Conservation (phyloP, 2,888 invertebrate species). For the Amblyteles armatorius region DNA sequence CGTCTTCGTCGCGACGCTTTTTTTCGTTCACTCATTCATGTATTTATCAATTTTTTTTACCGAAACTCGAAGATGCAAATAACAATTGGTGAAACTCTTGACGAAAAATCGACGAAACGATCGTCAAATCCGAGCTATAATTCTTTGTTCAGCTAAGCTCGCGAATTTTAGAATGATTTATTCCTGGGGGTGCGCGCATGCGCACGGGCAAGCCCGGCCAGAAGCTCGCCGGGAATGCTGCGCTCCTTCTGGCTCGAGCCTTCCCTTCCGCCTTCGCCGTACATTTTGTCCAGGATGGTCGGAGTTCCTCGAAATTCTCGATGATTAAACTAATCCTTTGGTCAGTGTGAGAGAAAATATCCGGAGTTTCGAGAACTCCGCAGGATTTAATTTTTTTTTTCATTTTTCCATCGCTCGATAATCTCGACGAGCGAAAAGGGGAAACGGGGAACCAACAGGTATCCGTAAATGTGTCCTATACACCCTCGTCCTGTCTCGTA, state of each 20-base stretch:
- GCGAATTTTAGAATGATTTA: slow-evolving; percentile 30
- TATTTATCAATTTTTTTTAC: not conserved
- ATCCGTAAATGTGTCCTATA: slow-evolving; percentile 12
- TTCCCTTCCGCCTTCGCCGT: slow-evolving; percentile 17
- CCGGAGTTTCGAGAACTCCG: not conserved
- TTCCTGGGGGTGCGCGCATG: slow-evolving; percentile 45
- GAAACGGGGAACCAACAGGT: slow-evolving; percentile 42
- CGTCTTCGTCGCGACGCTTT: not conserved
- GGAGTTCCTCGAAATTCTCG: not conserved
- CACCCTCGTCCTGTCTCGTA: not conserved
- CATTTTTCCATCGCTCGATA: not conserved
- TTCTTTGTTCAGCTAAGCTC: slow-evolving; percentile 24
- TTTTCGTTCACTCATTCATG: not conserved
- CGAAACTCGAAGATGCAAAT: not conserved
- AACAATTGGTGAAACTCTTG: not conserved
- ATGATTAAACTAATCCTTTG: not conserved
- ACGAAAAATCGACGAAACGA: not conserved
- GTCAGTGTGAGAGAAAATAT: not conserved
- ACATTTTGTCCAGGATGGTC: slow-evolving; percentile 28
- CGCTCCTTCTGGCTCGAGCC: slow-evolving; percentile 33
- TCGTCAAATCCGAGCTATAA: not conserved
- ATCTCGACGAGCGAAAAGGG: not conserved
- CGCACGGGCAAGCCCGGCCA: slow-evolving; percentile 58
- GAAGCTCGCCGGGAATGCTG: slow-evolving; percentile 58
- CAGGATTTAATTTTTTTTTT: not conserved